phyloP scores from a whole-genome alignment of 1,140 invertebrate genomes.

The Wasmannia auropunctata region DNA sequence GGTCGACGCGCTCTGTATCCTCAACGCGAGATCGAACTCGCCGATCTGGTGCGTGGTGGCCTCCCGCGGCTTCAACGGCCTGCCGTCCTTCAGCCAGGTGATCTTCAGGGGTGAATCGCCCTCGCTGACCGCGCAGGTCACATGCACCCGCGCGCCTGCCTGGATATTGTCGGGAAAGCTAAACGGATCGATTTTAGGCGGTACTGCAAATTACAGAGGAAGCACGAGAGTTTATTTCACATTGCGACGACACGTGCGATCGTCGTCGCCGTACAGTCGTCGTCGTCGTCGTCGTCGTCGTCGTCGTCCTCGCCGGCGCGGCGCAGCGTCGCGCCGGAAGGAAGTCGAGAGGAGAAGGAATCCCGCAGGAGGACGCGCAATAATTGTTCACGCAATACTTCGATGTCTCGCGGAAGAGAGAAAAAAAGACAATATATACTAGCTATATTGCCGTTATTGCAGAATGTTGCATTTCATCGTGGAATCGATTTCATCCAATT shows the following conservation, averaged over 20 bases:
- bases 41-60: slow-evolving; percentile 82
- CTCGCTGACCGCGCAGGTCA: slow-evolving; percentile 89
- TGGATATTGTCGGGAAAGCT: slow-evolving; percentile 86
- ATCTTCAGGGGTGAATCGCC: slow-evolving; percentile 89
- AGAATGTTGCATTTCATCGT: neutral
- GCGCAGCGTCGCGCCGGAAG: neutral
- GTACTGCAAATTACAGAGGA: slow-evolving; percentile 85
- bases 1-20: slow-evolving; percentile 85
- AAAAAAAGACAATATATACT: too few relatives aligned
- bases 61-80: slow-evolving; percentile 77
- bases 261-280: neutral
- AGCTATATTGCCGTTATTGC: neutral
- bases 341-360: slow-evolving; percentile 31
- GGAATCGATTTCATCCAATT: neutral
- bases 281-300: neutral
- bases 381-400: neutral
- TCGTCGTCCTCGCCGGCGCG: neutral
- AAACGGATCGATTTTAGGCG: slow-evolving; percentile 87
- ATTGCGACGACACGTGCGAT: slow-evolving; percentile 7
- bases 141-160: slow-evolving; percentile 85
- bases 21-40: slow-evolving; percentile 84
- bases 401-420: neutral
- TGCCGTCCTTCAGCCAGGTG: slow-evolving; percentile 88
- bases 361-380: neutral
- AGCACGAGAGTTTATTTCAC: slow-evolving; percentile 69